phyloP scores from a whole-genome alignment of 2,797 vertebrate species.

The Ambastaia sidthimunki region DNA sequence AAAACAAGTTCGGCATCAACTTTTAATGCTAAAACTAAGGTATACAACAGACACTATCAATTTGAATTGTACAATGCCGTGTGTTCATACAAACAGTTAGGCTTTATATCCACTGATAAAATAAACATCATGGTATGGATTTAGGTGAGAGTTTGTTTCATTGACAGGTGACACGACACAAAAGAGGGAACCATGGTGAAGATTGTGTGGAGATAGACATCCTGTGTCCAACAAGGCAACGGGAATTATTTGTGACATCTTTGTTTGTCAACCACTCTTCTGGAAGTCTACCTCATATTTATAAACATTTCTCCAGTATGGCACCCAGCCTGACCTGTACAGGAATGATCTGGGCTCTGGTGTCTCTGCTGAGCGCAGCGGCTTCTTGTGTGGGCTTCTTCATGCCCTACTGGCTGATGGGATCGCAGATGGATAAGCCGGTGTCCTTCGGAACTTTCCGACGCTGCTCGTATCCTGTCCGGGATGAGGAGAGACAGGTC shows the following conservation, averaged over 20 bases:
- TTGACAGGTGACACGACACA: constrained; percentile 69
- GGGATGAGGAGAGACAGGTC: constrained; percentile 87
- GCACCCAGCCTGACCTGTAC: constrained; percentile 90
- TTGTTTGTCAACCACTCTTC: not conserved
- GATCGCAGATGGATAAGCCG: constrained; percentile 88
- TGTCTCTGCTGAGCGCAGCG: constrained; percentile 89
- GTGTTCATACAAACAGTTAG: no score
- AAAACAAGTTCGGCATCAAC: no score
- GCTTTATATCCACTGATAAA: no score
- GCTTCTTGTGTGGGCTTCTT: constrained; percentile 89
- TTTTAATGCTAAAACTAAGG: no score
- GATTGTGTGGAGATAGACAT: constrained; percentile 54
- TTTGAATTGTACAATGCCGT: no score
- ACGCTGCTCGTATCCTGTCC: constrained; percentile 93
- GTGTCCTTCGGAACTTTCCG: constrained; percentile 97
- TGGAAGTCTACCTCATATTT: constrained; percentile 23
- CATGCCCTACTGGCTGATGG: constrained; percentile 93
- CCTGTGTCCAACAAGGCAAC: constrained; percentile 5
- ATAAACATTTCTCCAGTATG: constrained; percentile 73
- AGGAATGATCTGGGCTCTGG: constrained; percentile 86
- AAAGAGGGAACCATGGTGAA: constrained; percentile 59
- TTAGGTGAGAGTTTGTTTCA: not conserved
- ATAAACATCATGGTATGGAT: no score
- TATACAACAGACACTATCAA: no score
- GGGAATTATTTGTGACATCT: constrained; percentile 36